These are phyloP conservation scores for Suricata suricatta DNA, from an alignment of 2,113 vertebrate species.

Conservation along the genomic window DNA sequence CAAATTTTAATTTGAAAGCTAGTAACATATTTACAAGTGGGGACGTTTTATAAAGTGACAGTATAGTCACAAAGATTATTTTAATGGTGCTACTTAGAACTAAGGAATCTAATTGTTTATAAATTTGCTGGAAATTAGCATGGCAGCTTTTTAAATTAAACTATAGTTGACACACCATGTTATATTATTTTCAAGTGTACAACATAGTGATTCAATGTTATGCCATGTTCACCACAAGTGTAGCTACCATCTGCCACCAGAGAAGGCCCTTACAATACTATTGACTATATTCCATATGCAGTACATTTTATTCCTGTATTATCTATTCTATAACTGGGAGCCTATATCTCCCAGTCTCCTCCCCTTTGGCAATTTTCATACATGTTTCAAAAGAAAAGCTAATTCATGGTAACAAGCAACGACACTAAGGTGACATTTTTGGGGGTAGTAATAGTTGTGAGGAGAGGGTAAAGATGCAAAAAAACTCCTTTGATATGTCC, in stretches of 20 bases:
- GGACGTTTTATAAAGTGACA: background rate
- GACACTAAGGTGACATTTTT: background rate
- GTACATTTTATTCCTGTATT: background rate
- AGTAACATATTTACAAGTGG: background rate
- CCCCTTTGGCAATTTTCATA: background rate
- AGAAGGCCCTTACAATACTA: background rate
- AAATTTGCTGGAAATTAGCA: background rate
- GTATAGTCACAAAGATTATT: background rate
- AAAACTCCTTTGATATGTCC: background rate
- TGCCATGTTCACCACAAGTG: background rate
- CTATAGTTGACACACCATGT: background rate
- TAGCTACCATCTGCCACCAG: background rate
- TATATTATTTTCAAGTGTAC: background rate
- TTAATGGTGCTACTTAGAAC: background rate
- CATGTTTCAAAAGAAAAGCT: conserved; percentile 15
- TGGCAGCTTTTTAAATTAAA: background rate
- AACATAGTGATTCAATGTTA: background rate
- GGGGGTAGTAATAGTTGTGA: background rate
- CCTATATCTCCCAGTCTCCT: background rate
- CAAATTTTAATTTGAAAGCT: conserved; percentile 35
- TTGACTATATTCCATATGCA: background rate
- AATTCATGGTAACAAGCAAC: background rate
- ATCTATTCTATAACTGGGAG: background rate
- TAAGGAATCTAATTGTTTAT: background rate
- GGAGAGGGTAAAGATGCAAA: background rate